Evolutionary conservation across 2,888 invertebrate genomes (phyloP), one percentile per base, ranked within the genome.

Genomic region (Tiphia femorata): DNA sequence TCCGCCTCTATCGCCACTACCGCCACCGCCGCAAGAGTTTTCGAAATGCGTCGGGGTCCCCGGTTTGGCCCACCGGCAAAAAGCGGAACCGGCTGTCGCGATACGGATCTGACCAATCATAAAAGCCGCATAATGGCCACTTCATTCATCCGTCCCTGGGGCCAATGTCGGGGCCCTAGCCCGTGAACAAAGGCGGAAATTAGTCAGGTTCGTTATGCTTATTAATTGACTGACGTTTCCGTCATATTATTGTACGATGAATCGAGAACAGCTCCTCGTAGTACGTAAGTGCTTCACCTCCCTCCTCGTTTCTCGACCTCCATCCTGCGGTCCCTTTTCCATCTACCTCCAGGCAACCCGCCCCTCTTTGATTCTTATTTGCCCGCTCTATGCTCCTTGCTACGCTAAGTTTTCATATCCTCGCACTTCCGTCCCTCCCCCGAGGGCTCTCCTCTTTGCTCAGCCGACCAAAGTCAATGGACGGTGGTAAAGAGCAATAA

Each of bases 161-260:
- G 41, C 7, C 16, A 19, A 19, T 37, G 19, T 19, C n/a, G 17
- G 64, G 52, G 51, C 54, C 60, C n/a, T 64, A 63, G 66, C 61
- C 62, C 63, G 61, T 71, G 68, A 73, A 78, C 78, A 78, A 80
- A 78, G 73, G 73, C 79, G 80, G 80, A 81, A 82, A 83, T 82
- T 80, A 81, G 82, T 81, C 81, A 82, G 82, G 78, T 81, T 79
- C 76, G 80, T 79, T 81, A 78, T 81, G 81, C 77, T 82, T 81
- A 82, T 82, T 82, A 82, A 83, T 82, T 82, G 52, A 82, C 81
- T 83, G 82, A 80, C 82, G 70, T 83, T 83, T 82, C 82, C 82
- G 82, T 81, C 81, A 82, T 82, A 81, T 82, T 79, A 80, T 70
- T 70, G 62, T 68, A 63, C 70, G 64, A 56, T 70, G 64, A 77